A percentile compares a stretch with the other conserved stretches of the same genome.
Conservation (phyloP, 2,888 invertebrate genomes). For the Notodonta dromedarius region DNA sequence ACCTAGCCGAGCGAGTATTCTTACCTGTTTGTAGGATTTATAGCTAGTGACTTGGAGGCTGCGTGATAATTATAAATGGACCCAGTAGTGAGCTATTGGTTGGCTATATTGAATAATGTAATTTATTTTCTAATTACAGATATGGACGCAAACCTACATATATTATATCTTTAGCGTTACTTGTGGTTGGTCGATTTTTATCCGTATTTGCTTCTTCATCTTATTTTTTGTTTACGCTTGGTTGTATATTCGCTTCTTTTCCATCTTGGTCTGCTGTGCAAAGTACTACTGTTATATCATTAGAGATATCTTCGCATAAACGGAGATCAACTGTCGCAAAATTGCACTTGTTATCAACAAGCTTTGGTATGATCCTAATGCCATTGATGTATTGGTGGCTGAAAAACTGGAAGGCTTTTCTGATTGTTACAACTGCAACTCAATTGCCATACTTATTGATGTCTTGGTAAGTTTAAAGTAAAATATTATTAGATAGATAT, state of each 20-base stretch:
- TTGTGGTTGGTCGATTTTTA: slow-evolving; percentile 54
- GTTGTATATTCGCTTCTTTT: slow-evolving; percentile 55
- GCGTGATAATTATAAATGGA: no score
- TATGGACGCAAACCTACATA: slow-evolving; percentile 63
- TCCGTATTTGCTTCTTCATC: slow-evolving; percentile 54
- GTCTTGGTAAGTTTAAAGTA: slow-evolving; percentile 50
- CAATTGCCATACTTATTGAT: slow-evolving; percentile 53
- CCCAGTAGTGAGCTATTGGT: no score
- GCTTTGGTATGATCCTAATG: slow-evolving; percentile 55
- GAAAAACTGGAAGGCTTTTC: slow-evolving; percentile 59
- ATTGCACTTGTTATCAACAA: slow-evolving; percentile 48
- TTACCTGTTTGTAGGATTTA: no score
- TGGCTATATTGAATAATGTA: no score
- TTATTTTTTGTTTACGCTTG: slow-evolving; percentile 51
- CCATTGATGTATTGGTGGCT: slow-evolving; percentile 64
- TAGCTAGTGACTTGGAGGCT: no score
- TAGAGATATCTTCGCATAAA: slow-evolving; percentile 61
- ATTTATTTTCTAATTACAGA: slow-evolving; percentile 44
- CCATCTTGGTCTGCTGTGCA: slow-evolving; percentile 62
- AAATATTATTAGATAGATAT: not conserved
- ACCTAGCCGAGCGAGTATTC: no score
- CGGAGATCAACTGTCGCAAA: slow-evolving; percentile 54
- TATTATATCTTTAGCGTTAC: slow-evolving; percentile 51
- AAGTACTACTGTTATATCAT: slow-evolving; percentile 55
- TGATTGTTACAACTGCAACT: slow-evolving; percentile 52